Evolutionary conservation across 2,113 vertebrate genomes (phyloP).

Genomic region (Calypte anna): DNA sequence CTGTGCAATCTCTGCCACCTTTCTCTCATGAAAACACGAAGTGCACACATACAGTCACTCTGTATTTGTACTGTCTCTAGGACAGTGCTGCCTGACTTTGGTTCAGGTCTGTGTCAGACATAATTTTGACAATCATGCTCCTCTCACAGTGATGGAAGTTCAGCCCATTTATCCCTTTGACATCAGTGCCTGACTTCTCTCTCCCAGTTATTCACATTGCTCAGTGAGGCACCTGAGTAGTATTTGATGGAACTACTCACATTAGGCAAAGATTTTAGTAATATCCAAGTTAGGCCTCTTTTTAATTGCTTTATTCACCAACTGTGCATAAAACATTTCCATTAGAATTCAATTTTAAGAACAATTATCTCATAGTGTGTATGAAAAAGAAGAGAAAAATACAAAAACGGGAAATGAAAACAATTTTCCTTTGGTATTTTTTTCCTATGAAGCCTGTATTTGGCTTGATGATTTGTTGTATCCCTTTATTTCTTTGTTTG

Average conservation of each 20-base stretch:
- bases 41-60: not conserved
- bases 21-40: not conserved
- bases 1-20: not conserved
- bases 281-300: not conserved
- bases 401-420: not conserved
- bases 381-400: not conserved
- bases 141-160: not conserved
- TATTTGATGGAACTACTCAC: not conserved
- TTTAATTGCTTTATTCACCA: not conserved
- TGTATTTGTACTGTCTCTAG: not conserved
- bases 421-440: not conserved
- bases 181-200: not conserved
- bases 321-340: not conserved
- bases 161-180: not conserved
- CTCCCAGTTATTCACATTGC: not conserved
- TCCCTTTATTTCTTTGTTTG: not conserved
- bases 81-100: not conserved
- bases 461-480: not conserved
- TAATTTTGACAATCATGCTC: not conserved
- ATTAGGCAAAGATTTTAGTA: not conserved
- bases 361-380: not conserved
- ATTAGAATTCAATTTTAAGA: not conserved
- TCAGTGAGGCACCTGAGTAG: not conserved
- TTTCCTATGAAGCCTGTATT: not conserved
- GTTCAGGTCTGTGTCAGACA: not conserved